Evolutionary conservation across 2,113 vertebrate species (phyloP), one percentile per base, ranked within the genome.

Genomic region (Ardeotis arabs): DNA sequence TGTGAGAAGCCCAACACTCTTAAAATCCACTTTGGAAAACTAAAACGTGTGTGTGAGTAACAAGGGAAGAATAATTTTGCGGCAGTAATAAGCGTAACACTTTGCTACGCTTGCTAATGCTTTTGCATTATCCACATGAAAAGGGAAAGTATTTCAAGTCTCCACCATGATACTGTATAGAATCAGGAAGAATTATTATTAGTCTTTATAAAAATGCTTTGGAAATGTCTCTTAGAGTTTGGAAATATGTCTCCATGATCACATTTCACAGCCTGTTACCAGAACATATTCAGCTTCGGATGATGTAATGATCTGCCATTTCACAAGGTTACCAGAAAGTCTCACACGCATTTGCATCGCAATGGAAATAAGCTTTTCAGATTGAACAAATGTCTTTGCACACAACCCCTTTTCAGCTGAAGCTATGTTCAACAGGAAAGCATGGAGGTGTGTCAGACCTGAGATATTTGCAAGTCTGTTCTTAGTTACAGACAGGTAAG

Each of bases 151-250:
- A 59, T 81, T 89, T 64, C 27, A 74, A 72, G 68, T 62, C 25
- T 62, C 14, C 44, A 67, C 39, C 0, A 0, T 0, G 1, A 33
- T 52, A 66, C 28, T 58, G 20, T 28, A 16, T 56, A 78, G 83
- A 87, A 92, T 87, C 76, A 58, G 27, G 79, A 86, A 88, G 41
- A 33, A 81, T 50, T 86, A 35, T 37, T 90, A 41, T 28, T 53
- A 78, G 20, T 87, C 5, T 9, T 3, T 2, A 45, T 19, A 81
- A 60, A 60, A 75, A 62, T 56, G 45, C 68, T 29, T 78, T 87
- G 35, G n/a, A 90, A 84, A 75, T 10, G 10, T 72, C 66, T 87
- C 49, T 67, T 58, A 45, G 50, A 89, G 18, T 81, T 93, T 68
- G 69, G 68, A 92, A 84, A 44, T 70, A 41, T 4, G 14, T 82